phyloP scores from a whole-genome alignment of 2,797 vertebrate species.

The Pseudochaenichthys georgianus region DNA sequence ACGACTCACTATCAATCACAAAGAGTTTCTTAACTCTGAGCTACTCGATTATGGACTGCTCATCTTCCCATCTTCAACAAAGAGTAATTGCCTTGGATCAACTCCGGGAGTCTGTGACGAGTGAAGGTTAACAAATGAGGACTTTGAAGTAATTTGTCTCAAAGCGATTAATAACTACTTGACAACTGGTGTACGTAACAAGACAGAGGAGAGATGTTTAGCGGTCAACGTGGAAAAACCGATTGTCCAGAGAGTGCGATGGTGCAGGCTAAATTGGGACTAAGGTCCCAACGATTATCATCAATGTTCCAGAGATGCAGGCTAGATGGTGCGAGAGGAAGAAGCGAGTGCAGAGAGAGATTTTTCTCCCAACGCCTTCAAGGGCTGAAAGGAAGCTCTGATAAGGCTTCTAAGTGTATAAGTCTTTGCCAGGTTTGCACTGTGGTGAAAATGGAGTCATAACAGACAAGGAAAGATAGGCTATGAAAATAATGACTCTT shows the following conservation, averaged over 20 bases:
- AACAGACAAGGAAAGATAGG: slow-evolving; percentile 76
- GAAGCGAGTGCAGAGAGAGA: slow-evolving; percentile 60
- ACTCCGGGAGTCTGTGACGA: slow-evolving; percentile 55
- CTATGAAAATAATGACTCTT: slow-evolving; percentile 68
- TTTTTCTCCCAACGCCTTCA: slow-evolving; percentile 69
- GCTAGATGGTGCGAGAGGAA: slow-evolving; percentile 52
- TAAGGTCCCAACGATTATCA: slow-evolving; percentile 64
- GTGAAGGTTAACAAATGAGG: slow-evolving; percentile 67
- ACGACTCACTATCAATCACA: slow-evolving; percentile 79
- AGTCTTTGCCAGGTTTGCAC: slow-evolving; percentile 69
- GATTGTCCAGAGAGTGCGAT: slow-evolving; percentile 11
- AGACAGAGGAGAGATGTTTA: slow-evolving; percentile 15
- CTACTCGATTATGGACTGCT: slow-evolving; percentile 67
- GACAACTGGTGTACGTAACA: slow-evolving; percentile 20
- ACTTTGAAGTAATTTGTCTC: slow-evolving; percentile 52
- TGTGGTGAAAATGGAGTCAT: slow-evolving; percentile 73
- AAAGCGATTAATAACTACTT: slow-evolving; percentile 53
- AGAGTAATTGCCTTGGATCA: slow-evolving; percentile 70
- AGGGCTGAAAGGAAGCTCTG: slow-evolving; percentile 68
- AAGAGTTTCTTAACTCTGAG: slow-evolving; percentile 62
- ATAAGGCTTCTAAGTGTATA: slow-evolving; percentile 73
- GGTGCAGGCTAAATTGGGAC: slow-evolving; percentile 23
- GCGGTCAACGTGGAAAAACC: slow-evolving; percentile 31
- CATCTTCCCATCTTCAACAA: slow-evolving; percentile 62
- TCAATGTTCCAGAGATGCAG: slow-evolving; percentile 62